Conservation (phyloP, 2,113 vertebrate genomes). For the Gnathonemus longibarbis region DNA sequence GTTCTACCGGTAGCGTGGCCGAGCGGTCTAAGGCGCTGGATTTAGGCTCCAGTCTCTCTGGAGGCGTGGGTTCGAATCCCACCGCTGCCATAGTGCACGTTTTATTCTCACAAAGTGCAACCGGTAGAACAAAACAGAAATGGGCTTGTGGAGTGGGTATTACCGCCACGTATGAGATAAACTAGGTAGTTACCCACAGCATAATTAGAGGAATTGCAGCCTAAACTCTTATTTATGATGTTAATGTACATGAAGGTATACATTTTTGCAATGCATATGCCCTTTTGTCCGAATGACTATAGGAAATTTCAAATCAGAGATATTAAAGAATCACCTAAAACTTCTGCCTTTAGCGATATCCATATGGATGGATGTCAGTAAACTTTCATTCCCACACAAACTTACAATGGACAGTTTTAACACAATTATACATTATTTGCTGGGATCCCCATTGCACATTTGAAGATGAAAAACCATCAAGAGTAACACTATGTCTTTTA, state of each 20-base stretch:
- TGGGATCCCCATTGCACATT: not conserved
- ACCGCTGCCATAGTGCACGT: slow-evolving; percentile 54
- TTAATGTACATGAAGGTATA: not conserved
- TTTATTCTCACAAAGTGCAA: not conserved
- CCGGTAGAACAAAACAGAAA: not conserved
- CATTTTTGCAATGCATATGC: not conserved
- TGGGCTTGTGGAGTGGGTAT: not conserved
- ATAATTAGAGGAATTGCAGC: not conserved
- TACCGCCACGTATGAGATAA: not conserved
- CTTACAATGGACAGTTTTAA: not conserved
- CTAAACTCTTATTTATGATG: not conserved
- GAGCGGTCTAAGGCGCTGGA: slow-evolving; percentile 86
- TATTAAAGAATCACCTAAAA: not conserved
- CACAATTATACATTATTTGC: not conserved
- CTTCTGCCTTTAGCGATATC: not conserved
- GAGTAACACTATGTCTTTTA: not conserved
- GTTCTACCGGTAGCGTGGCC: slow-evolving; percentile 68
- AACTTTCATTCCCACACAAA: not conserved
- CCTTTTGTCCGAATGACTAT: not conserved
- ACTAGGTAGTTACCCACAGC: not conserved
- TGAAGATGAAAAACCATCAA: not conserved
- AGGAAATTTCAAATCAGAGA: not conserved
- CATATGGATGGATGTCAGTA: not conserved
- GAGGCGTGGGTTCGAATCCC: slow-evolving; percentile 71
- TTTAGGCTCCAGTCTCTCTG: slow-evolving; percentile 73